Conservation (phyloP, 2,888 invertebrate genomes). For the Pheosia gnoma region DNA sequence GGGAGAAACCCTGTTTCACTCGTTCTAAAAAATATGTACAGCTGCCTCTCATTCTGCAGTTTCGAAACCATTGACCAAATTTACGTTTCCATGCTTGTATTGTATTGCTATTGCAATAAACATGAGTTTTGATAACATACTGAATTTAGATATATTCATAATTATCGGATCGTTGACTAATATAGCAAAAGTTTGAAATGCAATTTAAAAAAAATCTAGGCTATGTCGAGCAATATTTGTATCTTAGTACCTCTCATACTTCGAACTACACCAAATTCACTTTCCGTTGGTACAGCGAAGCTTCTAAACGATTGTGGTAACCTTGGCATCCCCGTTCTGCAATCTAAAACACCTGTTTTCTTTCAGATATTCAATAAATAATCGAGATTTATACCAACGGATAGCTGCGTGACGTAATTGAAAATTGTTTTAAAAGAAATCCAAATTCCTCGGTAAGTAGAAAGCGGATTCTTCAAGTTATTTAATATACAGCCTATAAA, state of each 20-base stretch:
- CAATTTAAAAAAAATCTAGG: slow-evolving; percentile 47
- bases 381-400: slow-evolving; percentile 21
- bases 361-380: slow-evolving; percentile 20
- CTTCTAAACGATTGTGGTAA: slow-evolving; percentile 18
- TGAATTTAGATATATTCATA: not conserved
- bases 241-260: too few relatives aligned
- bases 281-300: slow-evolving; percentile 20
- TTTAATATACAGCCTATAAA: slow-evolving; percentile 7
- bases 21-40: not conserved
- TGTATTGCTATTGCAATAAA: not conserved
- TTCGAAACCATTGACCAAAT: not conserved
- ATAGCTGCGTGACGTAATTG: slow-evolving; percentile 14
- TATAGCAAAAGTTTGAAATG: slow-evolving; percentile 35
- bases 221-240: slow-evolving; percentile 40
- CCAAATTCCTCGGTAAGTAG: slow-evolving; percentile 16
- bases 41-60: not conserved
- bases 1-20: not conserved
- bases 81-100: too few relatives aligned
- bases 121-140: not conserved
- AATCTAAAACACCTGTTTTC: slow-evolving; percentile 24
- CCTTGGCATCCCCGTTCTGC: slow-evolving; percentile 24
- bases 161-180: slow-evolving; percentile 1
- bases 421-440: slow-evolving; percentile 25
- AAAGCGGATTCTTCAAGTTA: slow-evolving; percentile 23
- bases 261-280: too few relatives aligned